Conservation (phyloP, 2,797 vertebrate species). For the Leptodactylus fallax region DNA sequence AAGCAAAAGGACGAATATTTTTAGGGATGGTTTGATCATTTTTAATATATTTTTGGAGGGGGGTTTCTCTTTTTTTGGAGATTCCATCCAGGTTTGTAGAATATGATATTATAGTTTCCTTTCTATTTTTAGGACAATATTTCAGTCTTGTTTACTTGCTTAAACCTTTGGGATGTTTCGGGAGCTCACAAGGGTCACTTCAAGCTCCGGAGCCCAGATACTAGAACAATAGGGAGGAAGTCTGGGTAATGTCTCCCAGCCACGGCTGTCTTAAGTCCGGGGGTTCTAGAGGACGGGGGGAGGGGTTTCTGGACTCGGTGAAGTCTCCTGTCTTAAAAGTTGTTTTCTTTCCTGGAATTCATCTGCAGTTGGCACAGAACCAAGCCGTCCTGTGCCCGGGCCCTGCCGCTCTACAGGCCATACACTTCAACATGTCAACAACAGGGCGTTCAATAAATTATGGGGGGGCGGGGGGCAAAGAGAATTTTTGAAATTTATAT, state of each 20-base stretch:
- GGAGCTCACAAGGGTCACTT: background rate
- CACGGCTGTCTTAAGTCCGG: slow-evolving; percentile 32
- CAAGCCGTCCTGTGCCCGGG: background rate
- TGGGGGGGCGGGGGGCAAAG: no score
- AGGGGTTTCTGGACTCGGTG: background rate
- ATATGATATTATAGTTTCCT: background rate
- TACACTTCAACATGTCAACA: no score
- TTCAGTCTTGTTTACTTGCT: background rate
- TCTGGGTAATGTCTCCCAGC: slow-evolving; percentile 23
- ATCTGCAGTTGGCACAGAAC: slow-evolving; percentile 24
- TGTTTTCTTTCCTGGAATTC: slow-evolving; percentile 59
- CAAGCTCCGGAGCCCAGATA: slow-evolving; percentile 9
- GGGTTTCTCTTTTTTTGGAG: no score
- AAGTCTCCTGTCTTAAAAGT: slow-evolving; percentile 6
- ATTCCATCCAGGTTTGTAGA: background rate
- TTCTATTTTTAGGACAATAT: background rate
- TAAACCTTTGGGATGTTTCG: background rate
- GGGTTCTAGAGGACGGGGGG: slow-evolving; percentile 8
- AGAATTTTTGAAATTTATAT: no score
- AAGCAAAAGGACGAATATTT: no score
- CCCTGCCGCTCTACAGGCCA: background rate
- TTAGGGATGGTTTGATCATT: no score
- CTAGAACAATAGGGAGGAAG: slow-evolving; percentile 58
- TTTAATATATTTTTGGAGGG: no score
- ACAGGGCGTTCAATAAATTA: no score